Evolutionary conservation across 2,888 invertebrate species (phyloP).

Genomic region (Anagyrus pseudococci): DNA sequence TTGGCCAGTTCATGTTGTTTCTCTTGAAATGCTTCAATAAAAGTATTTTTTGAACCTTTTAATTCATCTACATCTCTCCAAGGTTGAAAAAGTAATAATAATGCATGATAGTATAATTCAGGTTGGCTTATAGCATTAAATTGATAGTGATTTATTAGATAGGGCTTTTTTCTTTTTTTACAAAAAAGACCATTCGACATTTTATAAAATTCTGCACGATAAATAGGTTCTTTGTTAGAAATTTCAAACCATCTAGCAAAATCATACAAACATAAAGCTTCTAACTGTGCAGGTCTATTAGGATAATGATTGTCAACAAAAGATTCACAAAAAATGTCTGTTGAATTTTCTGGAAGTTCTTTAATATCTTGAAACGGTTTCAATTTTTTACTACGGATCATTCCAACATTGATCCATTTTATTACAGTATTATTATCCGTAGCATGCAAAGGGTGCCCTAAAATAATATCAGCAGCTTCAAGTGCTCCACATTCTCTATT

Average conservation of each 20-base stretch:
- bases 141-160: not conserved
- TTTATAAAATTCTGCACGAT: not conserved
- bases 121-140: not conserved
- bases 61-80: constrained; percentile 36
- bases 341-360: constrained; percentile 37
- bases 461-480: constrained; percentile 50
- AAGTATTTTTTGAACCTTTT: constrained; percentile 5
- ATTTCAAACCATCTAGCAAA: constrained; percentile 1
- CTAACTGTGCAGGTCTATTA: constrained; percentile 34
- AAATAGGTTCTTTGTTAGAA: not conserved
- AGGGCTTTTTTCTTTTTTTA: constrained; percentile 5
- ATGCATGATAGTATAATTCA: not conserved
- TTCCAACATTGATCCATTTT: constrained; percentile 48
- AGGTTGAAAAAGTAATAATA: constrained; percentile 32
- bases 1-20: not conserved
- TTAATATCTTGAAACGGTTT: constrained; percentile 28
- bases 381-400: constrained; percentile 34
- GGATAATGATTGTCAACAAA: constrained; percentile 10
- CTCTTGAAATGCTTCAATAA: not conserved
- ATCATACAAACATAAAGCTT: constrained; percentile 37
- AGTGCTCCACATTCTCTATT: constrained; percentile 51
- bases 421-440: constrained; percentile 50
- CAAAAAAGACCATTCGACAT: not conserved
- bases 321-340: constrained; percentile 13
- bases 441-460: constrained; percentile 49